Evolutionary conservation across 1,140 invertebrate genomes (phyloP).

Genomic region (Bombus confusus): DNA sequence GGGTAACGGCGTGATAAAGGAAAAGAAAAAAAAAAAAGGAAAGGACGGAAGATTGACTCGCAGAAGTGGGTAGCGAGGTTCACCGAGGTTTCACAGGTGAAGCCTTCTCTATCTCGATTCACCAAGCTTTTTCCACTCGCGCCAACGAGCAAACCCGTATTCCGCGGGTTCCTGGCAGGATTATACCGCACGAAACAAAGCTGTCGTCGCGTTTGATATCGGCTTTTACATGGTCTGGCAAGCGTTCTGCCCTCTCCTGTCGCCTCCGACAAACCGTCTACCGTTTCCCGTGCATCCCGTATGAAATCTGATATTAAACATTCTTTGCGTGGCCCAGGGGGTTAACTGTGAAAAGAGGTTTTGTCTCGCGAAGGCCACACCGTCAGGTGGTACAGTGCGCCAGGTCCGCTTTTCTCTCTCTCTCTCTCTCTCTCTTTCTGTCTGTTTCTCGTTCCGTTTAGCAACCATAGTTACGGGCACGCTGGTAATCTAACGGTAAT

Average conservation of each 20-base stretch:
- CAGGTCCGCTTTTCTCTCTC: background rate
- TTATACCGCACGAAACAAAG: constrained; percentile 79
- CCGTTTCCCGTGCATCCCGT: constrained; percentile 59
- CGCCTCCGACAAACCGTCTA: constrained; percentile 39
- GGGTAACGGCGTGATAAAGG: background rate
- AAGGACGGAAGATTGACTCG: constrained; percentile 22
- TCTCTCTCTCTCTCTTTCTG: background rate
- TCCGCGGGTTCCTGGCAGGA: constrained; percentile 76
- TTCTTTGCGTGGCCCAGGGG: constrained; percentile 73
- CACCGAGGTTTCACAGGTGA: constrained; percentile 23
- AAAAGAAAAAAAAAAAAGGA: too few relatives aligned
- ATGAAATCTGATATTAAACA: constrained; percentile 82
- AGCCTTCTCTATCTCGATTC: constrained; percentile 20
- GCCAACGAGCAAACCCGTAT: constrained; percentile 7
- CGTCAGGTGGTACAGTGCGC: constrained; percentile 7
- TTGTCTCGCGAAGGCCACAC: constrained; percentile 54
- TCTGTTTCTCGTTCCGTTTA: background rate
- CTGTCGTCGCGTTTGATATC: constrained; percentile 81
- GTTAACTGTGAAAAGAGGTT: constrained; percentile 73
- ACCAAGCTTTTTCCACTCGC: constrained; percentile 32
- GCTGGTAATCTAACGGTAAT: constrained; percentile 31
- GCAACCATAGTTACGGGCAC: background rate
- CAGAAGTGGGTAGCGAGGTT: constrained; percentile 31
- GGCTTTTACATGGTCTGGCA: constrained; percentile 72
- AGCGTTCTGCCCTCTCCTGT: constrained; percentile 25